Percentiles rank a stretch among this genome's conserved stretches.
phyloP scores from a whole-genome alignment of 2,888 invertebrate genomes.

The Malacosoma neustria region DNA sequence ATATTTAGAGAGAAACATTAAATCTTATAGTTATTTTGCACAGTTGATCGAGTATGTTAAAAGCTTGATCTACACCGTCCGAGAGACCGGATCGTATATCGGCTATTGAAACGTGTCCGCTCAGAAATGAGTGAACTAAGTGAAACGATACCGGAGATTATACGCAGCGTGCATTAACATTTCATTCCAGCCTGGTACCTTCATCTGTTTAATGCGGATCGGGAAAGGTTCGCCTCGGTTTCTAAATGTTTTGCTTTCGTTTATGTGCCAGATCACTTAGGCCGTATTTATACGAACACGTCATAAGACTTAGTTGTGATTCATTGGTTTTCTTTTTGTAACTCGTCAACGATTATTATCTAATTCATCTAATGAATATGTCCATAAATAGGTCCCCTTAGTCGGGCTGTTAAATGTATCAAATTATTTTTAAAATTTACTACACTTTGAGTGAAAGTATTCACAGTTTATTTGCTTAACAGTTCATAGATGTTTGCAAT shows the following conservation, averaged over 20 bases:
- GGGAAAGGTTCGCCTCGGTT: slow-evolving; percentile 1
- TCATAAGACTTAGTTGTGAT: neutral
- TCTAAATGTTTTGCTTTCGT: neutral
- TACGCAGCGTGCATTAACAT: slow-evolving; percentile 31
- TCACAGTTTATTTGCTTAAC: no score
- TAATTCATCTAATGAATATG: no score
- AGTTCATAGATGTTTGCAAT: no score
- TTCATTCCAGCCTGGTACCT: slow-evolving; percentile 23
- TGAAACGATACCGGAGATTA: slow-evolving; percentile 60
- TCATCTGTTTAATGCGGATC: slow-evolving; percentile 14
- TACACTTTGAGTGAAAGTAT: no score
- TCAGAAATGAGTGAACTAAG: slow-evolving; percentile 39
- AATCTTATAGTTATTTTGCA: no score
- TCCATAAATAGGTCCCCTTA: no score
- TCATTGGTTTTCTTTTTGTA: neutral
- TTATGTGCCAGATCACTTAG: neutral
- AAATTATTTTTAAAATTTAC: no score
- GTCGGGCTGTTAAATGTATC: no score
- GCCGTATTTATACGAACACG: neutral
- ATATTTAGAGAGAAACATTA: no score
- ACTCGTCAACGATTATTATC: neutral
- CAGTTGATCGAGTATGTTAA: no score
- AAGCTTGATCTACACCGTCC: no score
- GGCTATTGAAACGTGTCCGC: slow-evolving; percentile 43
- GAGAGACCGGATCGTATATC: neutral